Percentiles rank a stretch among this genome's conserved stretches.
These are phyloP conservation scores for Pelvicachromis taeniatus DNA, from an alignment of 2,113 vertebrate species.

Conservation along the genomic window DNA sequence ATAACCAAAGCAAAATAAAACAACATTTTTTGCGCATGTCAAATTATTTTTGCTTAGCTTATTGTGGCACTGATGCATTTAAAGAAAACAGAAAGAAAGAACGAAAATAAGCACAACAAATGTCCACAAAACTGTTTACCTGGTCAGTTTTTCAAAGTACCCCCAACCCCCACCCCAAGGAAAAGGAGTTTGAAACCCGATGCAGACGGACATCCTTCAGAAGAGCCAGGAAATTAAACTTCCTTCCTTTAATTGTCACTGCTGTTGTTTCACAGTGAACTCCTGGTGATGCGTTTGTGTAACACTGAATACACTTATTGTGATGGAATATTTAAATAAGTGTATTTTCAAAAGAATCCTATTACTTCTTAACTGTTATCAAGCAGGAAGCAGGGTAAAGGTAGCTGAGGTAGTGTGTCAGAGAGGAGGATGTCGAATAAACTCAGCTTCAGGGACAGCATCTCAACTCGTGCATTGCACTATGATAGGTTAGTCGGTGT, in stretches of 20 bases:
- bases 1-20: fast-evolving
- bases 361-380: neutral
- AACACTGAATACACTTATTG: neutral
- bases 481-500: neutral
- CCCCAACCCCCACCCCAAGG: neutral
- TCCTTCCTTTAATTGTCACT: neutral
- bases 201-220: neutral
- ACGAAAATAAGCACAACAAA: neutral
- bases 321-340: neutral
- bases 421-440: neutral
- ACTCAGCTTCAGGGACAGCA: neutral
- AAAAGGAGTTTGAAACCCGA: too few relatives aligned
- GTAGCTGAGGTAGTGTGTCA: neutral
- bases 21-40: neutral
- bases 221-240: neutral
- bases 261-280: neutral
- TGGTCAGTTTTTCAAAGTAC: neutral
- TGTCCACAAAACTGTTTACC: neutral
- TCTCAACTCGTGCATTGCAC: neutral
- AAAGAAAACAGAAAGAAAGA: neutral
- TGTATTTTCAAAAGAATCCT: neutral
- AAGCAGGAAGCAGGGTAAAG: neutral
- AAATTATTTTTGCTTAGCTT: neutral
- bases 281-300: neutral
- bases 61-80: neutral